Percentiles rank a stretch among this genome's conserved stretches.
Evolutionary conservation across 2,797 vertebrate species (phyloP).

Genomic region (Smutsia temminckii): DNA sequence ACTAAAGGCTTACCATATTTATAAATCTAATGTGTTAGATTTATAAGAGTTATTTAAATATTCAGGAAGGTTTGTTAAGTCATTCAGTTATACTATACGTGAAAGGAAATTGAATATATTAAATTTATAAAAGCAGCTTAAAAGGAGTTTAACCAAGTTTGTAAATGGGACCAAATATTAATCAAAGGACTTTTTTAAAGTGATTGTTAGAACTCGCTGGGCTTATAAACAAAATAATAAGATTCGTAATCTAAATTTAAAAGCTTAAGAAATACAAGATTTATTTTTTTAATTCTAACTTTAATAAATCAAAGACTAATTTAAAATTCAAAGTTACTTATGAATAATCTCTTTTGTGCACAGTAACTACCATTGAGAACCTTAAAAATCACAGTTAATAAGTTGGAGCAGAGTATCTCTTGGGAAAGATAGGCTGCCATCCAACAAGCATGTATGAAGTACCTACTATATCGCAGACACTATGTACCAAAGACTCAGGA

Average conservation of each 20-base stretch:
- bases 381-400: conserved; percentile 28
- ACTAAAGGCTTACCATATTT: conserved; percentile 27
- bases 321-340: conserved; percentile 47
- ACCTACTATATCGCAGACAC: background rate
- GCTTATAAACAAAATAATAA: conserved; percentile 40
- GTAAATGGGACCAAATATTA: conserved; percentile 56
- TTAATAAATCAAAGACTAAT: conserved; percentile 47
- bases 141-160: conserved; percentile 46
- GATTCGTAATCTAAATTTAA: conserved; percentile 38
- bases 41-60: conserved; percentile 53
- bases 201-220: conserved; percentile 20
- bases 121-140: conserved; percentile 51
- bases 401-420: background rate
- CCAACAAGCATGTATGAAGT: background rate
- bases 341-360: conserved; percentile 9
- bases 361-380: conserved; percentile 19
- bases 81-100: conserved; percentile 49
- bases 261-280: conserved; percentile 3
- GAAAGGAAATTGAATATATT: conserved; percentile 55
- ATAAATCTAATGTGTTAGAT: conserved; percentile 42
- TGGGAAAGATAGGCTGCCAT: background rate
- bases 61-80: conserved; percentile 55
- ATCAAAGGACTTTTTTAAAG: conserved; percentile 15
- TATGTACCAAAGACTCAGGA: background rate
- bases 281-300: background rate